Conservation (phyloP, 2,797 vertebrate species). For the Chanos chanos region DNA sequence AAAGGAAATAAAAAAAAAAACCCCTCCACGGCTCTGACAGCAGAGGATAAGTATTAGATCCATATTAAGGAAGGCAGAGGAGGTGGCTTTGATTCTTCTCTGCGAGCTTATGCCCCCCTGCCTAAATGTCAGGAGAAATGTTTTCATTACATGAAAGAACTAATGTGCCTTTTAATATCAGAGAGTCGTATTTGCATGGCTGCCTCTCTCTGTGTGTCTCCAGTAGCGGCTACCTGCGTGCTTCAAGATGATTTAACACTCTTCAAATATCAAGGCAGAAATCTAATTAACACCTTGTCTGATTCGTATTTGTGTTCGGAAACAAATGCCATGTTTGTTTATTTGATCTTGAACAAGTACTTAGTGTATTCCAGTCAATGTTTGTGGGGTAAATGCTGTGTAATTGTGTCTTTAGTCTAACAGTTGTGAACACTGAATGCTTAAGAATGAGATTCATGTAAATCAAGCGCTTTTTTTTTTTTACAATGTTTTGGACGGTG, state of each 20-base stretch:
- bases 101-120: constrained; percentile 22
- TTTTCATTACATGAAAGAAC: constrained; percentile 31
- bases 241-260: not conserved
- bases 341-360: not conserved
- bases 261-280: not conserved
- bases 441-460: constrained; percentile 12
- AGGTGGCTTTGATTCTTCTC: constrained; percentile 30
- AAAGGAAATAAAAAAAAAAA: constrained; percentile 31
- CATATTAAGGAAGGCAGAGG: constrained; percentile 23
- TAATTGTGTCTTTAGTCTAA: constrained; percentile 4
- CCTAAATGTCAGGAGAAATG: constrained; percentile 41
- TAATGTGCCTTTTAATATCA: constrained; percentile 24
- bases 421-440: not conserved
- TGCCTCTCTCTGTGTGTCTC: not conserved
- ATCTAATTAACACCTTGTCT: constrained; percentile 17
- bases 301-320: not conserved
- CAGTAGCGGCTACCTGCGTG: not conserved
- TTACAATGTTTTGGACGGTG: constrained; percentile 11
- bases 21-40: constrained; percentile 11
- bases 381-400: not conserved
- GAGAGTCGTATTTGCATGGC: not conserved
- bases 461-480: constrained; percentile 5
- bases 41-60: constrained; percentile 26
- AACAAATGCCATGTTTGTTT: not conserved
- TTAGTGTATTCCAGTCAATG: not conserved